Conservation (phyloP, 2,113 vertebrate genomes). For the Polypterus senegalus region DNA sequence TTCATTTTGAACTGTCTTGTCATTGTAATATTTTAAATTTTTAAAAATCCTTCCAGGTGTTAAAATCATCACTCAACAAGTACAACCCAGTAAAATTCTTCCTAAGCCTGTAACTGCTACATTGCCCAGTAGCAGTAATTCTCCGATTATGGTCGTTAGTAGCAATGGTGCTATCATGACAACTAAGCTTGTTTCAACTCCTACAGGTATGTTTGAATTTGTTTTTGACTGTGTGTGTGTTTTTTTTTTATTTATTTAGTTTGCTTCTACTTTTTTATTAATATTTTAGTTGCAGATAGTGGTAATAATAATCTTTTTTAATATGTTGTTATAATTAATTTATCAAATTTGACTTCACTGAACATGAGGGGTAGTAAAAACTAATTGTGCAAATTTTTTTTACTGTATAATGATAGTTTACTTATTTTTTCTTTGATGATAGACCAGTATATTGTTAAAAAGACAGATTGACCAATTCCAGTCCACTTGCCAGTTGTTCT, state of each 20-base stretch:
- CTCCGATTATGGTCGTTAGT: constrained; percentile 97
- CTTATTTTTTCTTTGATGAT: no score
- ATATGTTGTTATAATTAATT: background rate
- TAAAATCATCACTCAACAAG: constrained; percentile 97
- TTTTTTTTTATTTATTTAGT: no score
- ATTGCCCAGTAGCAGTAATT: constrained; percentile 75
- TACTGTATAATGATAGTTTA: no score
- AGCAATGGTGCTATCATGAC: constrained; percentile 98
- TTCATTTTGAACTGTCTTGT: background rate
- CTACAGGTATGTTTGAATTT: constrained; percentile 62
- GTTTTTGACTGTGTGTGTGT: no score
- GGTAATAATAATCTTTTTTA: no score
- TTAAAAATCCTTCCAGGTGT: constrained; percentile 54
- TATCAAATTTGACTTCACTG: background rate
- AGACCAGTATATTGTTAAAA: no score
- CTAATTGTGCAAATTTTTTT: no score
- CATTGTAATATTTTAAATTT: background rate
- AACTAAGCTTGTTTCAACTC: constrained; percentile 86
- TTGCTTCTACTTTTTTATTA: no score
- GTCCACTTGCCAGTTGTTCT: no score
- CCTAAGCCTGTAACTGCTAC: constrained; percentile 85
- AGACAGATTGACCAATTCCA: no score
- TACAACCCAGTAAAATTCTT: constrained; percentile 96
- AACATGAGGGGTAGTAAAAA: no score
- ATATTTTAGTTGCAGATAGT: no score